These are phyloP conservation scores for Rotaria macrura DNA, from an alignment of 2,888 invertebrate genomes.

Conservation along the genomic window DNA sequence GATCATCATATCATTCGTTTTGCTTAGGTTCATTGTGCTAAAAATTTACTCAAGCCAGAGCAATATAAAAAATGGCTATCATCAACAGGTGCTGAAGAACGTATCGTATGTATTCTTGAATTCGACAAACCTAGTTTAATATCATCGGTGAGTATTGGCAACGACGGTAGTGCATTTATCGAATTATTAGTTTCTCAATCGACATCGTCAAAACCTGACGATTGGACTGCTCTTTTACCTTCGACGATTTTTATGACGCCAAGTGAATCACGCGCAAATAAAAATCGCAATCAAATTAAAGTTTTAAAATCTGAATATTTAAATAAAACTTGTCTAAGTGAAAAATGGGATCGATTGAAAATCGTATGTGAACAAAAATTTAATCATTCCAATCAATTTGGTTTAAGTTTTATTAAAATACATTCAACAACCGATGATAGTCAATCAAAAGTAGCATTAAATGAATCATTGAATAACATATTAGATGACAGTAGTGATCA, in stretches of 20 bases:
- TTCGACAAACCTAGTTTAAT: slow-evolving; percentile 20
- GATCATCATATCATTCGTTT: too few relatives aligned
- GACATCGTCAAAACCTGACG: neutral
- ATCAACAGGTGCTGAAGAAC: neutral
- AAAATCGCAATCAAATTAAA: slow-evolving; percentile 61
- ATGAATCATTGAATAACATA: neutral
- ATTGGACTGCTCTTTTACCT: slow-evolving; percentile 17
- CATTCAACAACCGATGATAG: neutral
- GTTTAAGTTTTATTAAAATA: slow-evolving; percentile 24
- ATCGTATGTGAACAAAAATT: slow-evolving; percentile 76
- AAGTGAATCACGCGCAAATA: slow-evolving; percentile 61
- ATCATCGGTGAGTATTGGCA: slow-evolving; percentile 63
- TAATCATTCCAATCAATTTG: slow-evolving; percentile 54
- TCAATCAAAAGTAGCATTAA: neutral
- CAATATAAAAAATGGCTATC: neutral
- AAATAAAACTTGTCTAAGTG: slow-evolving; percentile 53
- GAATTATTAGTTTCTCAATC: slow-evolving; percentile 66
- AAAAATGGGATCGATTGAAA: slow-evolving; percentile 73
- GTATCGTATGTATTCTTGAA: neutral
- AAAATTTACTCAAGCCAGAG: neutral
- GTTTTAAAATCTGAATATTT: slow-evolving; percentile 57
- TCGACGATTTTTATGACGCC: slow-evolving; percentile 71
- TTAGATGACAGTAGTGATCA: neutral
- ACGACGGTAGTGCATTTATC: slow-evolving; percentile 69
- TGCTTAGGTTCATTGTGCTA: neutral